These are phyloP conservation scores for Melanitta fusca DNA, from an alignment of 2,797 vertebrate species.

Conservation along the genomic window DNA sequence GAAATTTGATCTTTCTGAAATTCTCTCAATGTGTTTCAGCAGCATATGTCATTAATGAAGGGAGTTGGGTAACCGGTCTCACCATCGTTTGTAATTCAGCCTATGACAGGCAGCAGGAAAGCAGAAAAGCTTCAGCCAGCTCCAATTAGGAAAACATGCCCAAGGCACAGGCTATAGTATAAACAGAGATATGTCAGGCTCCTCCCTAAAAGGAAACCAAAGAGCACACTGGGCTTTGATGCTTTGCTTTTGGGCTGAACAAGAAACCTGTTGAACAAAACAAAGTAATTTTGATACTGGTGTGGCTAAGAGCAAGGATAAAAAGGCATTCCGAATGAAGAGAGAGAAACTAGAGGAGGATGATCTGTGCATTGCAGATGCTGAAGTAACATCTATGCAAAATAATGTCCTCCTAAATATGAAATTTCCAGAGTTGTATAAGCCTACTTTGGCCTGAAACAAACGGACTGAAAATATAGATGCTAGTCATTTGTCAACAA, in stretches of 20 bases:
- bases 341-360: neutral
- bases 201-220: constrained; percentile 15
- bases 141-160: constrained; percentile 41
- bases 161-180: neutral
- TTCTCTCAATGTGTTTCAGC: constrained; percentile 1
- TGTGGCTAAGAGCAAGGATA: neutral
- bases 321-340: neutral
- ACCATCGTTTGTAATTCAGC: constrained; percentile 30
- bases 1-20: constrained; percentile 49
- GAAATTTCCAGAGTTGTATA: neutral
- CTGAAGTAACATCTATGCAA: neutral
- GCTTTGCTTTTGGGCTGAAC: neutral
- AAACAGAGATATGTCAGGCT: constrained; percentile 10
- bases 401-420: neutral
- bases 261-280: constrained; percentile 1
- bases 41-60: constrained; percentile 61
- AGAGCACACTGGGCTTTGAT: neutral
- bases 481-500: neutral
- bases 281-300: neutral
- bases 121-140: neutral
- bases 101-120: constrained; percentile 13
- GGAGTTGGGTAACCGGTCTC: neutral
- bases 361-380: neutral
- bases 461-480: neutral
- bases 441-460: neutral